Base-by-base conservation (phyloP, 2,797 vertebrate species). In the Smutsia temminckii region DNA sequence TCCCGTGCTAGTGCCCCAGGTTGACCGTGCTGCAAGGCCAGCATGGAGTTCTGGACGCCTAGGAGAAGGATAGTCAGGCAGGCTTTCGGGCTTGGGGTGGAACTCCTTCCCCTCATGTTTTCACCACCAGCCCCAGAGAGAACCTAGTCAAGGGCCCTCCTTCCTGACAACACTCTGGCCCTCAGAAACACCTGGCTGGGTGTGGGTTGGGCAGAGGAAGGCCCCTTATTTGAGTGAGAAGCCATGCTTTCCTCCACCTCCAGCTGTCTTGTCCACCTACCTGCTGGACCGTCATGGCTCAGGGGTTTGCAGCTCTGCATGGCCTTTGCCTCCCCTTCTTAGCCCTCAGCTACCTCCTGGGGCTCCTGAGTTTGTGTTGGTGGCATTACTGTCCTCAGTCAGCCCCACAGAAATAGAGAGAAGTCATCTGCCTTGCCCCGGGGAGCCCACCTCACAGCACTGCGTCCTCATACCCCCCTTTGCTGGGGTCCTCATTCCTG, bases 1-100 rank as follows among this genome's bases (percentile, higher is more conserved):
- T 13, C 13, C 18, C 9, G 7, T 29, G 18, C 3, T 2, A 3
- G 0, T 8, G 37, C 13, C 2, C n/a, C 12, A 29, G 10, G 46
- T 29, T 18, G 88, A 57, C 40, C n/a, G 69, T 75, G 32, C 53
- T 40, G 20, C 92, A 64, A 40, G 49, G 40, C 63, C 61, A 29
- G 9, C 10, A 1, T 49, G 71, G 55, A 32, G 53, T 80, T n/a
- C 71, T 10, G 32, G 79, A 84, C 21, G 0, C 63, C 29, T 0
- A 3, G 57, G 69, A 42, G 87, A 32, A 59, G 21, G 74, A 16
- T 13, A 34, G 4, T 14, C 34, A 32, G 69, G 34, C 3, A 3
- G 42, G 4, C 49, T 69, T 74, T 59, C 0, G 68, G 57, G 40
- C 13, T 5, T 18, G 16, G 8, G 63, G 55, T 2, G 8, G 46